Evolutionary conservation across 1,140 invertebrate genomes (phyloP).

Genomic region (Eciton burchellii): DNA sequence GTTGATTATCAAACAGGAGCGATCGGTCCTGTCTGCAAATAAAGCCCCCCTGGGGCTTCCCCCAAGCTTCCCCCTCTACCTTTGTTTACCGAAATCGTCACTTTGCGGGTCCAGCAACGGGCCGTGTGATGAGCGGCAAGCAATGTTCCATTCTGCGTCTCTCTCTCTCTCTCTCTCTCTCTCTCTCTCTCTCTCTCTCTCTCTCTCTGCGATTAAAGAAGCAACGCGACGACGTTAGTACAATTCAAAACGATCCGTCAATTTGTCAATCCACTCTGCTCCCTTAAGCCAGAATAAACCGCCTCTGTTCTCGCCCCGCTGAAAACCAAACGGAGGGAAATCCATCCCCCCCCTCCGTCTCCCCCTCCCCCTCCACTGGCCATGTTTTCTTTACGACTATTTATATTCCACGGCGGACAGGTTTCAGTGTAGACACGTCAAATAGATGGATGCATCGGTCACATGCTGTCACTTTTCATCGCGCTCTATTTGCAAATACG

Average conservation of each 20-base stretch:
- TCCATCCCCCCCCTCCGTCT: background rate
- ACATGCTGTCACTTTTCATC: conserved; percentile 11
- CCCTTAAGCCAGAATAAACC: background rate
- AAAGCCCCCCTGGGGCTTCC: too few species aligned
- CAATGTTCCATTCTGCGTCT: too few species aligned
- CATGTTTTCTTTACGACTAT: background rate
- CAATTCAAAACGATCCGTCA: background rate
- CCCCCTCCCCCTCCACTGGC: background rate
- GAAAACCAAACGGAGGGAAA: background rate
- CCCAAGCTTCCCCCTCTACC: too few species aligned
- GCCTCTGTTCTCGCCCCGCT: background rate
- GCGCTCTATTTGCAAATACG: background rate
- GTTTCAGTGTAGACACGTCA: background rate
- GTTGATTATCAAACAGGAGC: too few species aligned
- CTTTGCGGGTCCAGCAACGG: too few species aligned
- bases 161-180: too few species aligned
- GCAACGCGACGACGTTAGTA: background rate
- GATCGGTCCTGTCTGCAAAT: too few species aligned
- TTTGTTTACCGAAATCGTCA: too few species aligned
- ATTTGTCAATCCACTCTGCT: background rate
- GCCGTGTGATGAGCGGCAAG: too few species aligned
- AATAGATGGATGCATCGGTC: background rate
- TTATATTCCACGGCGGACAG: background rate
- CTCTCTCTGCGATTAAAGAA: conserved; percentile 1
- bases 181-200: background rate